Conservation (phyloP, 2,888 invertebrate species). For the Drosophila setosimentum region DNA sequence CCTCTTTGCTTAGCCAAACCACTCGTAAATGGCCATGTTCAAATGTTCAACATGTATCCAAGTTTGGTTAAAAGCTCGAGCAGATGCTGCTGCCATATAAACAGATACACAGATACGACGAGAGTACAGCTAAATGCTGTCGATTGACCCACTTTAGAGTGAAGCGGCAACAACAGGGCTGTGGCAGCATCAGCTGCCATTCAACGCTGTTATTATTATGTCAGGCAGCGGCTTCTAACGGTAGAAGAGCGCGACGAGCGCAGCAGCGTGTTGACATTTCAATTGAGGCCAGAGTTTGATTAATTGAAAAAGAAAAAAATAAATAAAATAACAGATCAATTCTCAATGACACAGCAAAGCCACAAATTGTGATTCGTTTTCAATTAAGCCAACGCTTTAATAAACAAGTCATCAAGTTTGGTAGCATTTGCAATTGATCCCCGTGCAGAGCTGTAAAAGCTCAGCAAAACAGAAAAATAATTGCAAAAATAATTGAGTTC, state of each 20-base stretch:
- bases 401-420: constrained; percentile 26
- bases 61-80: constrained; percentile 53
- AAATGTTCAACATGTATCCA: constrained; percentile 50
- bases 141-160: constrained; percentile 72
- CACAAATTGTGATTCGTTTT: constrained; percentile 33
- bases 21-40: constrained; percentile 70
- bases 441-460: constrained; percentile 40
- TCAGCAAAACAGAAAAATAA: constrained; percentile 54
- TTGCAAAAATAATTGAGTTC: constrained; percentile 79
- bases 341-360: constrained; percentile 50
- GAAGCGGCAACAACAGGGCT: constrained; percentile 36
- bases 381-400: constrained; percentile 38
- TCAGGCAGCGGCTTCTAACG: constrained; percentile 57
- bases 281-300: constrained; percentile 68
- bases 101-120: constrained; percentile 45
- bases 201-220: constrained; percentile 58
- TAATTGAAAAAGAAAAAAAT: constrained; percentile 54
- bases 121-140: constrained; percentile 66
- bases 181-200: constrained; percentile 20
- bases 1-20: constrained; percentile 22
- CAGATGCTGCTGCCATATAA: constrained; percentile 52
- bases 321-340: constrained; percentile 33
- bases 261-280: constrained; percentile 66
- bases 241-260: constrained; percentile 13
- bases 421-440: constrained; percentile 32